A percentile compares a stretch with the other conserved stretches of the same genome.
Conservation (phyloP, 2,797 vertebrate species). For the Xiphorhynchus erythropygius region DNA sequence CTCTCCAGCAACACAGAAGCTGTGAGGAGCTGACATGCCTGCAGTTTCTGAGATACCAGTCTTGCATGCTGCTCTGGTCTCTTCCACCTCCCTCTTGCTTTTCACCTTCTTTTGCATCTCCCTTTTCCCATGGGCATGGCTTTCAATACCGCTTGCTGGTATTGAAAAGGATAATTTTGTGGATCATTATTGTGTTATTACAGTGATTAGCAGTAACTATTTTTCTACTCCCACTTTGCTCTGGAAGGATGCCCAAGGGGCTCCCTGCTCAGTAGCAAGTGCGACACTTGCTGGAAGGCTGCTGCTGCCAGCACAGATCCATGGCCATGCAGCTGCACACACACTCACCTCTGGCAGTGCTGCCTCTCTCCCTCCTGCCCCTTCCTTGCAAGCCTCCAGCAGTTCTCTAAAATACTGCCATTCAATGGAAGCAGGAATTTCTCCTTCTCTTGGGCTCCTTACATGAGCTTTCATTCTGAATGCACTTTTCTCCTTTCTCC, state of each 20-base stretch:
- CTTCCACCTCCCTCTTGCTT: not conserved
- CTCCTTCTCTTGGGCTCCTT: not conserved
- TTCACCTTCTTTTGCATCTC: not conserved
- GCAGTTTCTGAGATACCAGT: not conserved
- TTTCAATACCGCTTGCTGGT: not conserved
- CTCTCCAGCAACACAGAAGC: not conserved
- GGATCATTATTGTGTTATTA: slow-evolving; percentile 37
- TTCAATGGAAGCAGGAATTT: not conserved
- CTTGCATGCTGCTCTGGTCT: rapidly evolving
- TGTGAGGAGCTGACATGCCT: not conserved
- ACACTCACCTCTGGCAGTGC: rapidly evolving
- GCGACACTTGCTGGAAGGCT: not conserved
- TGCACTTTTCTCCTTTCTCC: not conserved
- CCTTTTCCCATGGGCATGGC: not conserved
- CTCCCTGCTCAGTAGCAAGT: not conserved
- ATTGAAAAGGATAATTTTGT: slow-evolving; percentile 26
- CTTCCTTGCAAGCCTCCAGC: not conserved
- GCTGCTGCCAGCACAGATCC: not conserved
- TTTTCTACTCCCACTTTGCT: not conserved
- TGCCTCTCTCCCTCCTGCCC: not conserved
- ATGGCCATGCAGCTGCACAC: rapidly evolving
- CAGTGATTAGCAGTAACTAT: slow-evolving; percentile 7
- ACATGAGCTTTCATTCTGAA: not conserved
- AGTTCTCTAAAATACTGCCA: not conserved
- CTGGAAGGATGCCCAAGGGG: slow-evolving; percentile 4